Evolutionary conservation across 2,888 invertebrate species (phyloP), one percentile per base, ranked within the genome.

Genomic region (Stenotaenia linearis): DNA sequence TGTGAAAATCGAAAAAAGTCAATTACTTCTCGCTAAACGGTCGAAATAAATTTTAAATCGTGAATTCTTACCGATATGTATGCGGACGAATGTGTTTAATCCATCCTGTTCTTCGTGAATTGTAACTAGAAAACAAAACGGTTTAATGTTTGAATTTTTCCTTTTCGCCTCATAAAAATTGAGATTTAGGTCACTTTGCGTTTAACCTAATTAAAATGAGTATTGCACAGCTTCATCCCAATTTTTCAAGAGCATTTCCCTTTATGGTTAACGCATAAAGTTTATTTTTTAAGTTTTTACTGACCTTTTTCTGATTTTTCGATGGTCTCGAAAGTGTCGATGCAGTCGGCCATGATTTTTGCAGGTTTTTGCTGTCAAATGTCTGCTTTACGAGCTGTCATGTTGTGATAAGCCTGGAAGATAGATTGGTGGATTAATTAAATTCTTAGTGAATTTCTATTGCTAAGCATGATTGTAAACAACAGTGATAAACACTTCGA

Each of bases 61-160:
- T n/a, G n/a, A n/a, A n/a, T n/a, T n/a, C 37, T 45, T 75, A 80
- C 80, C 80, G 18, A 80, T 78, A 18, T 77, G 80, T 35, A 80
- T 80, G n/a, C 80, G 80, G 1, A 80, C 80, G 56, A 78, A 78
- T 7, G 79, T 80, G 18, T 78, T 80, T 7, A 23, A 25, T 37
- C 80, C 80, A 56, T 78, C 77, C 25, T 78, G 78, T 18, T 80
- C 80, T 40, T 80, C 80, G 28, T 80, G 80, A 5, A 80, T 79
- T 40, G 75, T 78, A 37, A 80, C 80, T 80, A 76, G 30, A 78
- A 77, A 69, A 28, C 12, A 69, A 69, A 80, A 37, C 7, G 15
- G 7, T 7, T 7, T 18, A 50, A n/a, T 7, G 50, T 50, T 50
- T 18, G 5, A 15, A 1, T 50, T 50, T 50, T 50, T 50, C 18